Conservation (phyloP, 2,113 vertebrate species). For the Pluvialis apricaria region DNA sequence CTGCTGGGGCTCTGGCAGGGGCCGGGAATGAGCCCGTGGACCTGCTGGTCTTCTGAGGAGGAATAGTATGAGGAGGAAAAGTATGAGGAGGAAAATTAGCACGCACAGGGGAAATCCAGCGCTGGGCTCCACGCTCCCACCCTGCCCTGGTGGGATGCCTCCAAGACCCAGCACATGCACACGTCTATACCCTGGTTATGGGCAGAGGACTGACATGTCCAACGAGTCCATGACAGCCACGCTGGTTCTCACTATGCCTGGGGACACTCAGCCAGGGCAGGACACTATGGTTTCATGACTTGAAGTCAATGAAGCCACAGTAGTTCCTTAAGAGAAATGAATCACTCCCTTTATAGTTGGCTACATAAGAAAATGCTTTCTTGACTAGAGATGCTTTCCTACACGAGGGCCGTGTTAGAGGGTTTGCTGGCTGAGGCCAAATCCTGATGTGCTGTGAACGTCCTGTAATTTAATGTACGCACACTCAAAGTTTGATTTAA, state of each 20-base stretch:
- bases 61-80: neutral
- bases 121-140: neutral
- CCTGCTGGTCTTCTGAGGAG: neutral
- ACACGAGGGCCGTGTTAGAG: neutral
- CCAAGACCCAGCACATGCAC: neutral
- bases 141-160: neutral
- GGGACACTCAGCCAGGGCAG: neutral
- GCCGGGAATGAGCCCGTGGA: too few species aligned
- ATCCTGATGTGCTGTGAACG: neutral
- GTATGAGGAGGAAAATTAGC: neutral
- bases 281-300: neutral
- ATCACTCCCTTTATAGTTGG: neutral
- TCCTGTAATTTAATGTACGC: neutral
- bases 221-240: neutral
- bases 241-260: neutral
- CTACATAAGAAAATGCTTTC: neutral
- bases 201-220: neutral
- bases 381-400: neutral
- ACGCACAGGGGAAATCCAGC: neutral
- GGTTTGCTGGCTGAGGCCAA: neutral
- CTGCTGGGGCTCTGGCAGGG: neutral
- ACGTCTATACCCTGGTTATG: neutral
- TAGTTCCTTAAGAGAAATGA: neutral
- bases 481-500: neutral
- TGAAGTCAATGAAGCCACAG: neutral